Evolutionary conservation across 2,797 vertebrate species (phyloP).

Genomic region (Ibycter americanus): DNA sequence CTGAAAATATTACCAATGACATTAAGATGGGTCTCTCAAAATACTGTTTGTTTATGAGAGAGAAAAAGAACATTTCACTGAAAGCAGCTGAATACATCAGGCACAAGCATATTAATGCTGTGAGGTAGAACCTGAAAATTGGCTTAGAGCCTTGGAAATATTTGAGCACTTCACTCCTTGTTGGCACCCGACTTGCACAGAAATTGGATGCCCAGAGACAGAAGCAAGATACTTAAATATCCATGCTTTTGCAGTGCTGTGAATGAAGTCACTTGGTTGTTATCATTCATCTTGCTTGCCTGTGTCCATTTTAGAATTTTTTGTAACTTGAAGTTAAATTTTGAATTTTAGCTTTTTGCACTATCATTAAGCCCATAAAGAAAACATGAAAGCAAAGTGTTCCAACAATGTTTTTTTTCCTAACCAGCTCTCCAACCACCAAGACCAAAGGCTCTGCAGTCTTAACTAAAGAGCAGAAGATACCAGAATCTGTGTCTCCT

Average conservation of each 20-base stretch:
- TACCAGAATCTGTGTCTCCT: background rate
- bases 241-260: background rate
- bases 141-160: background rate
- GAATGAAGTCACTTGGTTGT: background rate
- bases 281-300: background rate
- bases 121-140: background rate
- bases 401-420: slow-evolving; percentile 6
- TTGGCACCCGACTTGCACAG: background rate
- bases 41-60: background rate
- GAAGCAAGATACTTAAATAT: background rate
- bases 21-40: slow-evolving; percentile 10
- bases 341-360: background rate
- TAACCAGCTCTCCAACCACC: background rate
- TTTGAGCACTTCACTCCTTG: background rate
- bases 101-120: background rate
- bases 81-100: background rate
- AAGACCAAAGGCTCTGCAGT: slow-evolving; percentile 10
- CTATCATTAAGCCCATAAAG: background rate
- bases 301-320: background rate
- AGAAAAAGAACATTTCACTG: background rate
- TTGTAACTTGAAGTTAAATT: background rate
- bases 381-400: background rate
- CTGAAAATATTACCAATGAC: background rate
- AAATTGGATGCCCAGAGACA: background rate
- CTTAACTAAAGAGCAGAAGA: slow-evolving; percentile 12